Base-by-base conservation (phyloP, 64 coral and sea anemone genomes). In the Platygyra sinensis region DNA sequence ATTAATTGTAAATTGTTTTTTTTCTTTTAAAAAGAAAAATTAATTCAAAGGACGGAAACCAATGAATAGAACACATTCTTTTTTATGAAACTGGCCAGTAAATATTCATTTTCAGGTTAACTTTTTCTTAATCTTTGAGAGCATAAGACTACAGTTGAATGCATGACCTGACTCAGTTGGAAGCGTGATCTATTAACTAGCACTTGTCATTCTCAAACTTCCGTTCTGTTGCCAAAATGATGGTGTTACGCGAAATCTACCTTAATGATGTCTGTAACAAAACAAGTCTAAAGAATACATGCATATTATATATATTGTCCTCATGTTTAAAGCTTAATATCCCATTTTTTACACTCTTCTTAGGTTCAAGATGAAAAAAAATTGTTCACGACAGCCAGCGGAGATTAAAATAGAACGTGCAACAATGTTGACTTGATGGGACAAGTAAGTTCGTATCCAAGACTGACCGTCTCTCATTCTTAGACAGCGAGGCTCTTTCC, bases 241-340 rank as follows among this genome's bases (percentile, higher is more conserved):
- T 50, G 36, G 62, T 52, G 36, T 85, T 29, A 18, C 28, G 16
- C 20, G 17, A 31, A 80, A n/a, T 80, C 30, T 60, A 25, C 28
- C 38, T 28, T 50, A 59, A 85, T 85, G 81, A 71, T 69, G 62
- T 28, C 81, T 71, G 25, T n/a, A 72, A 50, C 9, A 46, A 78
- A 69, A 51, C 78, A 84, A 46, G 62, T 69, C 32, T 22, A 27
- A 85, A 65, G 20, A 72, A 85, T 71, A 85, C 42, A 85, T 71
- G 71, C 81, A 69, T 72, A 85, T 85, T 85, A 85, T 27, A 50
- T 16, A 85, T 85, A 85, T 85, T 85, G 81, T 38, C 31, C 39
- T 50, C 36, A 50, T 24, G 36, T 24, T 25, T 33, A 4, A 10
- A n/a, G 15, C 38, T 51, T 85, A 52, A 85, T 85, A 85, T 85